A percentile compares a stretch with the other conserved stretches of the same genome.
Conservation (phyloP, 2,113 vertebrate genomes). For the Lophotis ruficrista region DNA sequence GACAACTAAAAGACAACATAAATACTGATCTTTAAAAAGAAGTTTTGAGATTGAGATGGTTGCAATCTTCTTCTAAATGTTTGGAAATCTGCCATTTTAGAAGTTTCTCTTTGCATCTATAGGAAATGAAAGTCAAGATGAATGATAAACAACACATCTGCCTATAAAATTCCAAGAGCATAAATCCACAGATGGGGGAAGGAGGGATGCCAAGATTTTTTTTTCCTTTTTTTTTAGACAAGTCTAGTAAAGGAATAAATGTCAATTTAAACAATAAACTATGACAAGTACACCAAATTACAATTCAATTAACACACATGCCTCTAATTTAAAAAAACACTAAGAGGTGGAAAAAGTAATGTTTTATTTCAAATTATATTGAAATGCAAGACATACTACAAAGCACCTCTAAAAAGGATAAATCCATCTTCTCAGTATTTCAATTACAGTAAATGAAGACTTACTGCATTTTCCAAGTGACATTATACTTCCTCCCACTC, state of each 20-base stretch:
- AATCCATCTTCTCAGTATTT: neutral
- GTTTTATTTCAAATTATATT: neutral
- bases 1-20: conserved; percentile 84
- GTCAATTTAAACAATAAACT: neutral
- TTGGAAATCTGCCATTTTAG: neutral
- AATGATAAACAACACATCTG: neutral
- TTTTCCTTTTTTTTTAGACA: neutral
- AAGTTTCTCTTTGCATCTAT: neutral
- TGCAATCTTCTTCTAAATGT: neutral
- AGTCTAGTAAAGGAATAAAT: neutral
- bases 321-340: neutral
- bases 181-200: rapidly evolving
- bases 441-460: neutral
- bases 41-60: neutral
- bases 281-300: neutral
- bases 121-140: neutral
- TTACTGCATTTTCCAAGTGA: neutral
- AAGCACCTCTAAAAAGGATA: neutral
- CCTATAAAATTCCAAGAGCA: neutral
- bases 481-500: neutral
- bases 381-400: neutral
- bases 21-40: neutral
- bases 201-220: neutral
- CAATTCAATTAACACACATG: neutral
- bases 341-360: rapidly evolving